These are phyloP conservation scores for Archips xylosteana DNA, from an alignment of 2,888 invertebrate species.

Conservation along the genomic window DNA sequence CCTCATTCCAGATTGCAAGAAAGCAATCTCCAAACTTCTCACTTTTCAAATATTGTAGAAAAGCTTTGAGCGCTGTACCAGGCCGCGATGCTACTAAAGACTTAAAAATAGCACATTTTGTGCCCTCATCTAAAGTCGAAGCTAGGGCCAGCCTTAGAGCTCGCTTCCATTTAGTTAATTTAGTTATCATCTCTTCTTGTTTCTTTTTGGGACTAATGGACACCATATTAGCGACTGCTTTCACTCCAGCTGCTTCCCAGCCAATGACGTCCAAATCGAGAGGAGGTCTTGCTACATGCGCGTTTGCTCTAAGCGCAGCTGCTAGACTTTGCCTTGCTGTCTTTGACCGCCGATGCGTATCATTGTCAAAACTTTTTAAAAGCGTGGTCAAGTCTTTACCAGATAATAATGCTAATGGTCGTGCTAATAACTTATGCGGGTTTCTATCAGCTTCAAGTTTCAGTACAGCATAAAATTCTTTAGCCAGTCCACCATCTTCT, in stretches of 20 bases:
- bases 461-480: constrained; percentile 5
- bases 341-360: background rate
- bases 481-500: constrained; percentile 25
- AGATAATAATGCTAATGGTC: constrained; percentile 17
- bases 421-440: constrained; percentile 13
- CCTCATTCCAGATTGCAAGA: constrained; percentile 7
- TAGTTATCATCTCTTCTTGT: background rate
- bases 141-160: constrained; percentile 11
- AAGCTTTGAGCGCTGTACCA: constrained; percentile 23
- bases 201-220: background rate
- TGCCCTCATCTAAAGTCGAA: constrained; percentile 14
- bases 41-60: constrained; percentile 14
- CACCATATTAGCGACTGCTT: constrained; percentile 15
- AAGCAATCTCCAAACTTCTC: background rate
- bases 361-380: constrained; percentile 14
- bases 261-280: constrained; percentile 7
- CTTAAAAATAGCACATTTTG: constrained; percentile 12
- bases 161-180: constrained; percentile 10
- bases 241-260: constrained; percentile 23
- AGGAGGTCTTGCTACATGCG: constrained; percentile 17
- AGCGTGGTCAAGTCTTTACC: background rate
- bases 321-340: constrained; percentile 26
- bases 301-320: constrained; percentile 24
- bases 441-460: background rate
- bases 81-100: constrained; percentile 4